Evolutionary conservation across 2,888 invertebrate genomes (phyloP).

Genomic region (Cenopis cana): DNA sequence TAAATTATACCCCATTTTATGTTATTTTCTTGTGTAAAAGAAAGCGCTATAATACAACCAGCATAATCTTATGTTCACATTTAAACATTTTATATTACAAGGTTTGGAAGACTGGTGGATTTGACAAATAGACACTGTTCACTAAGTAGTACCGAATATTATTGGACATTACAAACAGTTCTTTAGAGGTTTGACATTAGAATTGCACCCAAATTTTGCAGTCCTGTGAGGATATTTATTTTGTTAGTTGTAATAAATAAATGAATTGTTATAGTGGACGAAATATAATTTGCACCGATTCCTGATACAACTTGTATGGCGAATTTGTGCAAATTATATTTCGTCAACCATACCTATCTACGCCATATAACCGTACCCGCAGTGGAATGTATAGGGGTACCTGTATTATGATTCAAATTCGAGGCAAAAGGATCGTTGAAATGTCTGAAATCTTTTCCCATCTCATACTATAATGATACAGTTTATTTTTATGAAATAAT

Average conservation of each 20-base stretch:
- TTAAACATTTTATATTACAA: slow-evolving; percentile 35
- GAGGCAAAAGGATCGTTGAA: not conserved
- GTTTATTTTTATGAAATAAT: not conserved
- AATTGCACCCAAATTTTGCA: too few relatives aligned
- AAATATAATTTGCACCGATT: too few relatives aligned
- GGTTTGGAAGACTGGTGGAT: slow-evolving; percentile 44
- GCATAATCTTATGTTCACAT: slow-evolving; percentile 28
- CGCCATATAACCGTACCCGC: not conserved
- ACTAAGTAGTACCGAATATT: not conserved
- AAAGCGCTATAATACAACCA: slow-evolving; percentile 4
- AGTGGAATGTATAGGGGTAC: not conserved
- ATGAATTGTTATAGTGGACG: too few relatives aligned
- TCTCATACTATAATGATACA: not conserved
- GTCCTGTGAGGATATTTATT: too few relatives aligned
- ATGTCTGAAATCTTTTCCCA: not conserved
- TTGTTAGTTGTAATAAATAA: too few relatives aligned
- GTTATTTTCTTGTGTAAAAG: slow-evolving; percentile 4
- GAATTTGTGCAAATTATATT: too few relatives aligned
- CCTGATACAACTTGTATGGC: too few relatives aligned
- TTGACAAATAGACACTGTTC: slow-evolving; percentile 19
- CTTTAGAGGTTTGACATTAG: not conserved
- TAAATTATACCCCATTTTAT: not conserved
- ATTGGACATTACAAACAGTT: too few relatives aligned
- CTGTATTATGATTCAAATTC: not conserved
- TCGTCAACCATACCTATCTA: too few relatives aligned